Evolutionary conservation across 2,113 vertebrate species (phyloP).

Genomic region (Carassius auratus): DNA sequence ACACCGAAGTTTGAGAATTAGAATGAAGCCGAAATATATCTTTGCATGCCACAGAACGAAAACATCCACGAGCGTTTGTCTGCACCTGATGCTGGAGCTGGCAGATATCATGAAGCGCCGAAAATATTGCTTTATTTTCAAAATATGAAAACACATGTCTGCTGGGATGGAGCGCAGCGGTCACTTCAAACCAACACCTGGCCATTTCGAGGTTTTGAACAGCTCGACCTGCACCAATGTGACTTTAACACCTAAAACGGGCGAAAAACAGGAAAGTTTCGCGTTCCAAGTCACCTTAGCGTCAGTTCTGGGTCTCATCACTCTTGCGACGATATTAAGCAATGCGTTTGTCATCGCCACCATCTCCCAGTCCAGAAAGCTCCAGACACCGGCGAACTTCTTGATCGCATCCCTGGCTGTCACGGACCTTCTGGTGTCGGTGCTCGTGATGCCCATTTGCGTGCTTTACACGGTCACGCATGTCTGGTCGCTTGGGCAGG

Average conservation of each 20-base stretch:
- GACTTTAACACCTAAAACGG: constrained; percentile 46
- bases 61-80: background rate
- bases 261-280: constrained; percentile 61
- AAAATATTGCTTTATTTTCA: constrained; percentile 24
- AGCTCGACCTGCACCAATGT: constrained; percentile 56
- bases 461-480: constrained; percentile 92
- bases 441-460: constrained; percentile 96
- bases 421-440: constrained; percentile 94
- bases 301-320: constrained; percentile 83
- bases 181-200: constrained; percentile 67
- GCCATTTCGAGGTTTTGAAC: constrained; percentile 61
- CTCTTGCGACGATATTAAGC: constrained; percentile 90
- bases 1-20: background rate
- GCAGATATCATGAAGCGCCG: constrained; percentile 14
- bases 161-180: constrained; percentile 78
- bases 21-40: constrained; percentile 6
- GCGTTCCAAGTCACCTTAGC: constrained; percentile 80
- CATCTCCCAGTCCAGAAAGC: constrained; percentile 92
- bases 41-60: background rate
- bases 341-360: constrained; percentile 96
- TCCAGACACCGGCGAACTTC: constrained; percentile 98
- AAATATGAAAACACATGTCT: constrained; percentile 39
- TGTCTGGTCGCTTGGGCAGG: constrained; percentile 93
- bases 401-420: constrained; percentile 94
- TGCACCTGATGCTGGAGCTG: constrained; percentile 7